phyloP scores from a whole-genome alignment of 1,140 invertebrate species.

The Matsumurasca onukii region DNA sequence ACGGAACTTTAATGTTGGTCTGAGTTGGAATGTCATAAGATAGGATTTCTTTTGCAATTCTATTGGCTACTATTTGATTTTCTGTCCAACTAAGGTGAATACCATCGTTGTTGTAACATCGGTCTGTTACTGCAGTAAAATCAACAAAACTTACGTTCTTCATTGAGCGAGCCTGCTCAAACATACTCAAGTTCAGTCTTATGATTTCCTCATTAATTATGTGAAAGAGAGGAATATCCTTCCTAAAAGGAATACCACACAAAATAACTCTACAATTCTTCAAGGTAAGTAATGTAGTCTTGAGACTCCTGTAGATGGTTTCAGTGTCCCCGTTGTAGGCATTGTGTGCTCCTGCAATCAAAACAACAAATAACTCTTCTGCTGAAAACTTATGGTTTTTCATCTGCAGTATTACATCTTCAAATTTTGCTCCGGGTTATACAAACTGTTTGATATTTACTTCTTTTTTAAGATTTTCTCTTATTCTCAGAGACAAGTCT shows the following conservation, averaged over 20 bases:
- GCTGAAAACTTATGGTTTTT: background rate
- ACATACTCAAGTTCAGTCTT: background rate
- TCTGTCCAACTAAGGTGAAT: background rate
- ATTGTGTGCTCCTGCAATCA: background rate
- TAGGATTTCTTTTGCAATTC: background rate
- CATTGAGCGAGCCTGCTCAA: background rate
- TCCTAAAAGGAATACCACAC: background rate
- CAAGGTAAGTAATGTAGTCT: background rate
- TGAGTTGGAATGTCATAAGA: background rate
- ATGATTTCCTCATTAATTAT: background rate
- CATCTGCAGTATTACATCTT: background rate
- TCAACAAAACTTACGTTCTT: background rate
- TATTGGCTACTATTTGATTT: background rate
- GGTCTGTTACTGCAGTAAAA: background rate
- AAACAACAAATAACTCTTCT: background rate
- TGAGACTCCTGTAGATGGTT: background rate
- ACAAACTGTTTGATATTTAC: background rate
- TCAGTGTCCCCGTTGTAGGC: background rate
- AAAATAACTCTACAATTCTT: background rate
- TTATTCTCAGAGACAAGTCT: background rate
- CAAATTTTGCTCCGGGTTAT: background rate
- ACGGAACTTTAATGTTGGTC: background rate
- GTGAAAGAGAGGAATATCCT: background rate
- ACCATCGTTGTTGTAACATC: background rate
- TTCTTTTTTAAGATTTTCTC: background rate